These are phyloP conservation scores for Gobius niger DNA, from an alignment of 2,113 vertebrate species.

Conservation along the genomic window DNA sequence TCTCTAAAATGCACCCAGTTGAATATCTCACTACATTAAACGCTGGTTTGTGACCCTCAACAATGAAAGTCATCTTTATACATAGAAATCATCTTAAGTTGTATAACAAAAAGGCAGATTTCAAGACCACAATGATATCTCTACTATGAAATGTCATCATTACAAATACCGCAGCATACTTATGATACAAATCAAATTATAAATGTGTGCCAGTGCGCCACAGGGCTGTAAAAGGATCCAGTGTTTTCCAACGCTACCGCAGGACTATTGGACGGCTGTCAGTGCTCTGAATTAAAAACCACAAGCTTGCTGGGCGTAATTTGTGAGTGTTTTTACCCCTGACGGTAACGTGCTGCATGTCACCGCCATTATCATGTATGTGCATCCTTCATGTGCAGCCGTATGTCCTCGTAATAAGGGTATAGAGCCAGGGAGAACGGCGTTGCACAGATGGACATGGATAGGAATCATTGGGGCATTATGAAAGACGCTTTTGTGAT, in stretches of 20 bases:
- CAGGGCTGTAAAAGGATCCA: constrained; percentile 56
- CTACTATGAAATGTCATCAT: constrained; percentile 5
- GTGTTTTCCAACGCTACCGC: constrained; percentile 58
- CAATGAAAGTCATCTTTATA: too few species aligned
- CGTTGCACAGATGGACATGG: constrained; percentile 10
- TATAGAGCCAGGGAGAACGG: constrained; percentile 20
- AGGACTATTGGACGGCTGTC: constrained; percentile 62
- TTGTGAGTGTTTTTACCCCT: constrained; percentile 55
- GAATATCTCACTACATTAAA: too few species aligned
- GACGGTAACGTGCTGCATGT: constrained; percentile 47
- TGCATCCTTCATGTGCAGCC: constrained; percentile 25
- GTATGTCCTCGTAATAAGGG: constrained; percentile 24
- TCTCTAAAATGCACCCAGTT: too few species aligned
- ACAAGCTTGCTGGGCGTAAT: constrained; percentile 59
- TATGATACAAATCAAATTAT: neutral
- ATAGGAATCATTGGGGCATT: constrained; percentile 34
- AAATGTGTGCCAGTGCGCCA: constrained; percentile 31
- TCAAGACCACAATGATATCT: too few species aligned
- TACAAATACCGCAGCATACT: neutral
- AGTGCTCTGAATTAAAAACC: constrained; percentile 67
- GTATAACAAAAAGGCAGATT: too few species aligned
- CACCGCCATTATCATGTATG: constrained; percentile 5
- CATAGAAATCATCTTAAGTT: too few species aligned
- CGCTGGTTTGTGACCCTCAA: too few species aligned
- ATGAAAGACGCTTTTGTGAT: constrained; percentile 32